Base-by-base conservation (phyloP, 2,113 vertebrate genomes). In the Columba janthina region DNA sequence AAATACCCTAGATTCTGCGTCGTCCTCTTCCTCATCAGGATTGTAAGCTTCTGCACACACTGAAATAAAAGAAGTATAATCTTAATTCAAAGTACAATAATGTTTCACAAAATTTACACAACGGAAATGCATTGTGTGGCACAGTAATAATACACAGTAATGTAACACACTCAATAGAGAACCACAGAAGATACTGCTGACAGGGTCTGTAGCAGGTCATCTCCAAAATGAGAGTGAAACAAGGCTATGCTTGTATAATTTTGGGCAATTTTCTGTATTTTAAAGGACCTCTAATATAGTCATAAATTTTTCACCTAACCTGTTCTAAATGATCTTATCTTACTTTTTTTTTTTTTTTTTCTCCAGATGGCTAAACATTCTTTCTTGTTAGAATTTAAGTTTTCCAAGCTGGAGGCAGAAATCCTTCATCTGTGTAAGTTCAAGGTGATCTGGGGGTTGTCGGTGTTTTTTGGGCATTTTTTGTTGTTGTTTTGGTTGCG, bases 31-130 rank as follows among this genome's bases (percentile, higher is more conserved):
- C 90, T 99, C 99, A 98, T 99, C 99, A 50, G 99, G 99, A 97
- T 99, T 99, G 96, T 99, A 99, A 32, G 99, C 98, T 98, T 99
- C 99, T 89, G 99, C 99, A 98, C 99, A 99, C 36, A 99, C 99
- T 99, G 94, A 80, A 98, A 97, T 34, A 97, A 60, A 82, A 64
- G 85, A 96, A 91, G 32, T 15, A 83, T 20, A 80, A 85, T 61
- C 60, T 93, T 74, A 75, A 85, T 48, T 97, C 40, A 84, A 93
- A 71, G 29, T 88, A 82, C 88, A 75, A 71, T 34, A 76, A 15
- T 7, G 11, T 91, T 94, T n/a, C 48, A 81, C 6, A 84, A 54
- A 15, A 44, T 46, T 82, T 84, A 60, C 40, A 70, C 67, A 74
- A 81, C 12, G 86, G 64, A 85, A 69, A 77, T 28, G 15, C 56